These are phyloP conservation scores for Bombyx mori DNA, from an alignment of 1,140 invertebrate species.

Conservation along the genomic window ASM3026992v2 NC_085116.1:10409501-10410000, in stretches of 20 bases:
- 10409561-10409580: conserved; percentile 29
- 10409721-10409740: conserved; percentile 51
- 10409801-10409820: conserved; percentile 28
- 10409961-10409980: conserved; percentile 14
- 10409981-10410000: conserved; percentile 13
- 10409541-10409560: conserved; percentile 22
- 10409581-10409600: conserved; percentile 16
- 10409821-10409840: conserved; percentile 60
- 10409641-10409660: conserved; percentile 24
- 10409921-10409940: conserved; percentile 29
- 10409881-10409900: conserved; percentile 54
- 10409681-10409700: conserved; percentile 53
- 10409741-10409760: conserved; percentile 45
- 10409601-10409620: conserved; percentile 36
- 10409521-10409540: conserved; percentile 15
- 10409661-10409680: conserved; percentile 19
- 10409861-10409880: conserved; percentile 65
- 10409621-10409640: conserved; percentile 39
- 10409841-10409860: conserved; percentile 48
- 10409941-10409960: conserved; percentile 14
- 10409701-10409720: conserved; percentile 45
- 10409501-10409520: conserved; percentile 40
- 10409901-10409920: conserved; percentile 67
- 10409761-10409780: conserved; percentile 48
- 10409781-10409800: conserved; percentile 34